phyloP scores from a whole-genome alignment of 2,113 vertebrate genomes.

The human (Homo sapiens) region DNA sequence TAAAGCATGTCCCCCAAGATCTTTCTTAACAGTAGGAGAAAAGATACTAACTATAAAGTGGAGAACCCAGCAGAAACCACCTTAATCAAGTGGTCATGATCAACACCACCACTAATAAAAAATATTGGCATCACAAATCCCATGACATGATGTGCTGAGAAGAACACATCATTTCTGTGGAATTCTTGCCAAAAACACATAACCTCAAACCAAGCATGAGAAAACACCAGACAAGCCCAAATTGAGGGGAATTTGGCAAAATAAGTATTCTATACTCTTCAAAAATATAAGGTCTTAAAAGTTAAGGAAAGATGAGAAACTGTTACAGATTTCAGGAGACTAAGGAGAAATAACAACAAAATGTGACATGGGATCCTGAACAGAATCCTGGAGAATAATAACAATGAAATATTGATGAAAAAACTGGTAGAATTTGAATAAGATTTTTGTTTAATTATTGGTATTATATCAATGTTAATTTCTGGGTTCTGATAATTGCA shows the following conservation, averaged over 20 bases:
- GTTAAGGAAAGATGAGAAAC: background rate
- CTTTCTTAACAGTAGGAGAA: background rate
- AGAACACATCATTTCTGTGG: background rate
- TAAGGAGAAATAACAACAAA: conserved; percentile 29
- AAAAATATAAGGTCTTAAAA: background rate
- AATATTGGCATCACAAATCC: background rate
- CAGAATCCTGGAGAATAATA: background rate
- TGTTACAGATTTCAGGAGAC: background rate
- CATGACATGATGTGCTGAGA: background rate
- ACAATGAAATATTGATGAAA: background rate
- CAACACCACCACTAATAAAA: background rate
- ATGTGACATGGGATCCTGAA: background rate
- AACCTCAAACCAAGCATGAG: background rate
- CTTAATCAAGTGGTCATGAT: background rate
- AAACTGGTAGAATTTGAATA: background rate
- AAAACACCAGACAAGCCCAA: background rate
- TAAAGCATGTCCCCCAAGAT: background rate
- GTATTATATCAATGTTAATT: background rate
- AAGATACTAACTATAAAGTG: background rate
- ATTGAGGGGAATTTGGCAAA: background rate
- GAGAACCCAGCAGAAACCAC: background rate
- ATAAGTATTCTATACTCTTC: background rate
- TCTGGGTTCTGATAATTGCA: background rate
- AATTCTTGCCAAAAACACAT: background rate
- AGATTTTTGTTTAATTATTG: background rate